Percentiles rank a stretch among this genome's conserved stretches.
phyloP scores from a whole-genome alignment of 1,140 invertebrate genomes.

The Pemphigus obesinymphae region DNA sequence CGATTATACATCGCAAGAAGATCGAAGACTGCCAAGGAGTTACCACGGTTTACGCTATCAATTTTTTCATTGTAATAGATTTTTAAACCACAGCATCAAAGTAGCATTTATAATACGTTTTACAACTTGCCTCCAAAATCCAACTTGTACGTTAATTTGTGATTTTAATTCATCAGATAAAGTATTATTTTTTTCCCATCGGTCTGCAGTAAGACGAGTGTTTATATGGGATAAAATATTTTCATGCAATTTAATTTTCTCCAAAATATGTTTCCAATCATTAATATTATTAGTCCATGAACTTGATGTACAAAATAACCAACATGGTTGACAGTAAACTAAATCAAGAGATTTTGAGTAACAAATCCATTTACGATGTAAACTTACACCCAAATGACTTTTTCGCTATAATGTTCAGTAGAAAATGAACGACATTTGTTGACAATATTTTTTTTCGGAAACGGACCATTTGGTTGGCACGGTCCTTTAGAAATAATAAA shows the following conservation, averaged over 20 bases:
- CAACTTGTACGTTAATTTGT: neutral
- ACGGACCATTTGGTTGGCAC: neutral
- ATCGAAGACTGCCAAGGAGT: neutral
- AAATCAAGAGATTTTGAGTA: neutral
- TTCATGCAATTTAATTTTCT: no score
- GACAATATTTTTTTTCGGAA: neutral
- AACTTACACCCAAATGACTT: neutral
- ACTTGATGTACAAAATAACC: neutral
- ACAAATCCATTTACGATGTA: neutral
- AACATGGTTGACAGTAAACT: conserved; percentile 5
- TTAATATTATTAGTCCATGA: neutral
- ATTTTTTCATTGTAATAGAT: neutral
- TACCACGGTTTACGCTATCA: neutral
- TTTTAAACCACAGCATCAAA: neutral
- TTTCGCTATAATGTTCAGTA: neutral
- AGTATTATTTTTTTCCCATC: neutral
- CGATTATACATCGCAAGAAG: neutral
- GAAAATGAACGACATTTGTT: no score
- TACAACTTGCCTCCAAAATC: no score
- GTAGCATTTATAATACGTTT: neutral
- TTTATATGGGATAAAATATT: no score
- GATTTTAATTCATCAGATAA: neutral
- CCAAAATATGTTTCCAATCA: neutral
- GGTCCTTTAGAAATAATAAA: neutral
- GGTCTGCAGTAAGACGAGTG: no score